Base-by-base conservation (phyloP, 1,140 invertebrate species). In the Tachypleus tridentatus region DNA sequence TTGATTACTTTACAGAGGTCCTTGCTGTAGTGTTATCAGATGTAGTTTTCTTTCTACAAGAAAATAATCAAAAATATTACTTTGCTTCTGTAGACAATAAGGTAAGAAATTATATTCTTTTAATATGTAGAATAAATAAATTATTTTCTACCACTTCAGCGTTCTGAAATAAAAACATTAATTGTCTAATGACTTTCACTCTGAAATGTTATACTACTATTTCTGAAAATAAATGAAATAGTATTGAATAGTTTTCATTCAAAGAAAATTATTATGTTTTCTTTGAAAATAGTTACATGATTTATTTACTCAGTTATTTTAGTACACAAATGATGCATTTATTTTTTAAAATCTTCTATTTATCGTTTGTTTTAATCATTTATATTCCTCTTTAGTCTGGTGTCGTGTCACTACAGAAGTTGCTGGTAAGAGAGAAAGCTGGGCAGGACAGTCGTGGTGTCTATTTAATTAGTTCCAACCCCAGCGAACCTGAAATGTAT, bases 401-500 rank as follows among this genome's bases (percentile, higher is more conserved):
- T 65, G 88, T 96, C 58, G 87, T 96, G 9, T 90, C 91, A 0
- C 80, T 97, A 54, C 89, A 91, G 76, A 93, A 95, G 73, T 76
- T 97, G 58, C 76, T 97, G 57, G 92, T 97, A 4, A 81, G 93
- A 53, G 93, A 96, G 76, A 96, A 96, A 76, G 90, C 91, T 3
- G 91, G 90, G 53, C 85, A 88, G 66, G 91, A 93, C 70, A 89
- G 88, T 6, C 81, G 87, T 3, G 88, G 89, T 2, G 87, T 95
- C 71, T 94, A 94, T 77, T 80, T 95, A 49, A 93, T 95, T 70
- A 76, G 75, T 57, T 89, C 87, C 58, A 89, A 89, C 74, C 87
- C 89, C 1, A 81, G 82, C 3, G 87, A 89, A 70, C 92, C 93
- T 0, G 94, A 96, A 78, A 96, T 97, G 93, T 96, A 95, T 75